Base-by-base conservation (phyloP, 2,113 vertebrate genomes). In the Mohoua ochrocephala region DNA sequence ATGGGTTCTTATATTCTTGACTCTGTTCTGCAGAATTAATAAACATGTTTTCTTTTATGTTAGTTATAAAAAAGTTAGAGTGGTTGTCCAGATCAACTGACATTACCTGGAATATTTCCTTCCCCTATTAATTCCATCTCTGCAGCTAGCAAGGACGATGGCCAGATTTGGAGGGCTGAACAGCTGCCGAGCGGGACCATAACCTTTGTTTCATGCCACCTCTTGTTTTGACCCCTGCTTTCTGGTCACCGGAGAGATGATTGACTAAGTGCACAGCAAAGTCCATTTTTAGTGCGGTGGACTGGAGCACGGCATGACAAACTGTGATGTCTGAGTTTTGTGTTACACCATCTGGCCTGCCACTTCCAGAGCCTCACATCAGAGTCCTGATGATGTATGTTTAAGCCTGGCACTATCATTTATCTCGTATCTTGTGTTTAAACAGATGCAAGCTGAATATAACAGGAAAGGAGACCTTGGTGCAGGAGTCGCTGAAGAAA, bases 401-500 rank as follows among this genome's bases (percentile, higher is more conserved):
- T 96, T 94, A 91, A 94, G 94, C 95, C 81, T 94, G 92, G 85
- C 95, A 93, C 93, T 90, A 96, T 94, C 95, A 97, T 97, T 97
- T 97, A 96, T 97, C 97, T 95, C 37, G 0, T 84, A 35, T 95
- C 91, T 89, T 93, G 91, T 94, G 92, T 93, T 97, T 96, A 97
- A 97, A 95, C 93, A 96, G 96, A 97, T 97, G 95, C 95, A 94
- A 91, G 95, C 86, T 79, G 95, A 94, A 92, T 92, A 64, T 89
- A 97, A 95, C 93, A 94, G 91, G 80, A 91, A 96, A 96, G 94
- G 85, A 96, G 97, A 96, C 97, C 94, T 95, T 97, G 97, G 90
- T 92, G 88, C 91, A 96, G 90, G 87, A 97, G 91, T 26, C 0
- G 21, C 80, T 89, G 93, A 63, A 78, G 91, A 81, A 96, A 97